These are phyloP conservation scores for Reticulitermes lucifugus DNA, from an alignment of 2,888 invertebrate genomes.

Conservation along the genomic window DNA sequence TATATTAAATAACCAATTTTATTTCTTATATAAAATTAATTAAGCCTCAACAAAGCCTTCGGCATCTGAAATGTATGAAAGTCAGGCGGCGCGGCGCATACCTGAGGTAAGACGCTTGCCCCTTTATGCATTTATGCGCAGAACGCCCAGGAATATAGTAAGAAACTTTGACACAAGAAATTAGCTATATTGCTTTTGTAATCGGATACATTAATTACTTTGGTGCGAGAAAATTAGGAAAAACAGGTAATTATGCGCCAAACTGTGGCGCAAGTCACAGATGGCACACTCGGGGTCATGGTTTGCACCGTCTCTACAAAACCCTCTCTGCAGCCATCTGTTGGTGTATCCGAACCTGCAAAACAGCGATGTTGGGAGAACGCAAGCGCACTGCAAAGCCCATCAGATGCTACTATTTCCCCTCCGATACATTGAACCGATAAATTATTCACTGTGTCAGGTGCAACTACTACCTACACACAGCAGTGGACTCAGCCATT, in stretches of 20 bases:
- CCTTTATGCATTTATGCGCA: not conserved
- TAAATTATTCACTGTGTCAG: not conserved
- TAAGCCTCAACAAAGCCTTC: too few relatives aligned
- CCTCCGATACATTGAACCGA: not conserved
- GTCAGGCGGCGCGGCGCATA: too few relatives aligned
- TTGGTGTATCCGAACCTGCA: not conserved
- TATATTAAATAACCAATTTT: too few relatives aligned
- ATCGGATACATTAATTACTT: constrained; percentile 1
- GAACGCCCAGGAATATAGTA: not conserved
- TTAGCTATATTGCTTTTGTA: not conserved
- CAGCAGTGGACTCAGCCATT: not conserved
- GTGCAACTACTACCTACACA: not conserved
- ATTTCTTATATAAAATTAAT: too few relatives aligned
- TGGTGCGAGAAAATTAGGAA: not conserved
- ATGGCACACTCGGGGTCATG: not conserved
- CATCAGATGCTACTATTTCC: not conserved
- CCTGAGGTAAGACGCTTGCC: too few relatives aligned
- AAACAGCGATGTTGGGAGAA: not conserved
- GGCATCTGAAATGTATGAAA: too few relatives aligned
- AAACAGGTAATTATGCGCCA: constrained; percentile 10
- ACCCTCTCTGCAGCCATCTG: not conserved
- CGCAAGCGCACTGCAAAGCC: not conserved
- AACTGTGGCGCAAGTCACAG: constrained; percentile 11
- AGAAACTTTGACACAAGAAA: not conserved
- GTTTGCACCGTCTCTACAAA: not conserved